Percentiles rank a stretch among this genome's conserved stretches.
Conservation (phyloP, 2,888 invertebrate species). For the Leucoma salicis region DNA sequence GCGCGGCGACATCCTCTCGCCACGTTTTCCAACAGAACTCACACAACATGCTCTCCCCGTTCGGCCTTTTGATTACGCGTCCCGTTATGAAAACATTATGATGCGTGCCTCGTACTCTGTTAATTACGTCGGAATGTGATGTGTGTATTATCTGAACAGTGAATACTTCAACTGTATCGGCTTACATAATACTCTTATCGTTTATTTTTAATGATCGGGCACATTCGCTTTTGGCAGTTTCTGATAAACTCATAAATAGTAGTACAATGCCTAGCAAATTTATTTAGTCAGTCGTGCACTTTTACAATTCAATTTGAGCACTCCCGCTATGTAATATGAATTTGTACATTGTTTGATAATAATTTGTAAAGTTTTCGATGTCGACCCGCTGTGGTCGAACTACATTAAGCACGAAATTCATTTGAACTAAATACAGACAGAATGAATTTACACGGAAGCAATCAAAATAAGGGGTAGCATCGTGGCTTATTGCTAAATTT, state of each 20-base stretch:
- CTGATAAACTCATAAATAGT: conserved; percentile 19
- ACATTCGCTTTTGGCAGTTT: conserved; percentile 1
- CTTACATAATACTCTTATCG: conserved; percentile 28
- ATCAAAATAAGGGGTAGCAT: conserved; percentile 61
- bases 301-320: conserved; percentile 57
- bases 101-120: conserved; percentile 47
- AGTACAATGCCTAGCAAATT: conserved; percentile 13
- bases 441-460: conserved; percentile 66
- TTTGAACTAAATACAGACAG: conserved; percentile 61
- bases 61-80: conserved; percentile 28
- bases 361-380: conserved; percentile 67
- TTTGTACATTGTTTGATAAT: conserved; percentile 64
- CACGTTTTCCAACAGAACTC: conserved; percentile 15
- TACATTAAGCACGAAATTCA: conserved; percentile 60
- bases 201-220: conserved; percentile 23
- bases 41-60: conserved; percentile 3
- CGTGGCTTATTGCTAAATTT: conserved; percentile 52
- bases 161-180: conserved; percentile 34
- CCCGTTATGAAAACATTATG: conserved; percentile 56
- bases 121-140: conserved; percentile 49
- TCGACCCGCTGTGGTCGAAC: conserved; percentile 50
- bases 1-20: not conserved
- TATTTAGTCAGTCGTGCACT: conserved; percentile 34
- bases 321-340: conserved; percentile 51
- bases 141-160: conserved; percentile 39